Evolutionary conservation across 2,797 vertebrate genomes (phyloP).

Genomic region (Cuculus canorus): DNA sequence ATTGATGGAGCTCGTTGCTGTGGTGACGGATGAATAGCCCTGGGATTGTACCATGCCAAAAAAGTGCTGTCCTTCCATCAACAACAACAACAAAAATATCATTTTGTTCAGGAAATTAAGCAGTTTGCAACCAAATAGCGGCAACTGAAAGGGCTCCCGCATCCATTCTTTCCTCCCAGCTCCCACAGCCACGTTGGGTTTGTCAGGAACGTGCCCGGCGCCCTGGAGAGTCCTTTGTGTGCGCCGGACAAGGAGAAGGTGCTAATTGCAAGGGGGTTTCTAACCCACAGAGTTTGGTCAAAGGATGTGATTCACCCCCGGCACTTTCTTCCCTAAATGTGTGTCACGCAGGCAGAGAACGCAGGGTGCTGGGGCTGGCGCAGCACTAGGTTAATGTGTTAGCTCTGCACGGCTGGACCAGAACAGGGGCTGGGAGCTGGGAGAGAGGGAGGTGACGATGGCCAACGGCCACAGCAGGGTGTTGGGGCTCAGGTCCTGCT

Average conservation of each 20-base stretch:
- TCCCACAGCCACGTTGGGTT: background rate
- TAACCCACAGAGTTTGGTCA: conserved; percentile 50
- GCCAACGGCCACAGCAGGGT: accelerated
- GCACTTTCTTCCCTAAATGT: conserved; percentile 7
- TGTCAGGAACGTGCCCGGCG: conserved; percentile 31
- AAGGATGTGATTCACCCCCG: background rate
- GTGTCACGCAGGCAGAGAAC: conserved; percentile 36
- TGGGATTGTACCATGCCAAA: conserved; percentile 55
- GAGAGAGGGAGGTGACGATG: background rate
- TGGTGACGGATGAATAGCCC: conserved; percentile 68
- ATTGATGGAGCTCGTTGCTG: conserved; percentile 71
- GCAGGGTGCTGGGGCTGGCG: accelerated
- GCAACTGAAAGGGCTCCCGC: conserved; percentile 54
- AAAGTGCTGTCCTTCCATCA: conserved; percentile 61
- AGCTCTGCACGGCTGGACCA: background rate
- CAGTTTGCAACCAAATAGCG: conserved; percentile 66
- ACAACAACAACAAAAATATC: conserved; percentile 63
- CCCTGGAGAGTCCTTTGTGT: conserved; percentile 36
- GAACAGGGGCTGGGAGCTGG: background rate
- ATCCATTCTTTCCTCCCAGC: background rate
- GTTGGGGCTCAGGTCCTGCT: background rate
- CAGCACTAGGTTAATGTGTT: conserved; percentile 59
- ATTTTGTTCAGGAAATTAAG: conserved; percentile 69
- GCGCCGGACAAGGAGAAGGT: background rate
- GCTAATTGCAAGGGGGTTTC: conserved; percentile 53